A percentile compares a stretch with the other conserved stretches of the same genome.
These are phyloP conservation scores for Perca schrenkii DNA, from an alignment of 2,113 vertebrate genomes.

Conservation along the genomic window DNA sequence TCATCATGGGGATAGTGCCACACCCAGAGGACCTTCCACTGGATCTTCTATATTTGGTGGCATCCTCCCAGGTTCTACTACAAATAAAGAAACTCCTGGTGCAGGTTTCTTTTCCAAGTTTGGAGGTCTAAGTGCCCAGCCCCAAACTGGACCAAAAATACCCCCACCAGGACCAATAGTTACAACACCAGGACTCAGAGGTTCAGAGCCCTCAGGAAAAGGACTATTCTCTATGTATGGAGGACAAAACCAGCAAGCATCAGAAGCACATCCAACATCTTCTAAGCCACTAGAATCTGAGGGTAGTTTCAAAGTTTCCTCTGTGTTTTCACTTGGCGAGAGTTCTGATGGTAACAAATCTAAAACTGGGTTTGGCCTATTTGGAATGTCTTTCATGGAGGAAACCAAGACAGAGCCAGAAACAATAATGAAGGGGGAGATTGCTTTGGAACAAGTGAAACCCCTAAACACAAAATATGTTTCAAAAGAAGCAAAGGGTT, in stretches of 20 bases:
- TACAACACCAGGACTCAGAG: conserved; percentile 49
- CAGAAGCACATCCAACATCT: conserved; percentile 36
- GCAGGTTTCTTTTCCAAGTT: conserved; percentile 81
- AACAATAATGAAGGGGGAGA: conserved; percentile 25
- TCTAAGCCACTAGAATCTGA: conserved; percentile 80
- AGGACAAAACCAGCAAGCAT: conserved; percentile 66
- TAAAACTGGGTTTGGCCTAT: conserved; percentile 87
- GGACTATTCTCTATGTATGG: conserved; percentile 80
- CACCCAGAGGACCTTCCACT: conserved; percentile 58
- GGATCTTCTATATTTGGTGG: conserved; percentile 83
- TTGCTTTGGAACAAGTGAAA: conserved; percentile 18
- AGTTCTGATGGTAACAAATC: conserved; percentile 79
- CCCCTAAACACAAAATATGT: background rate
- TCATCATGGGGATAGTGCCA: conserved; percentile 51
- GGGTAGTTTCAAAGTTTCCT: conserved; percentile 86
- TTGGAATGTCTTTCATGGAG: conserved; percentile 88
- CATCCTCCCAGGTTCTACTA: conserved; percentile 74
- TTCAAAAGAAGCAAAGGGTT: conserved; percentile 20
- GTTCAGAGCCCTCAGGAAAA: conserved; percentile 71
- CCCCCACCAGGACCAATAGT: conserved; percentile 39
- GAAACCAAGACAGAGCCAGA: conserved; percentile 82
- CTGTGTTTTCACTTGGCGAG: conserved; percentile 85
- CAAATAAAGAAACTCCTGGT: conserved; percentile 76
- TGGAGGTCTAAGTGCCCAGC: conserved; percentile 68
- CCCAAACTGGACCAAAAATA: conserved; percentile 49